A percentile compares a stretch with the other conserved stretches of the same genome.
Conservation (phyloP, 2,113 vertebrate species). For the Ranitomeya variabilis region DNA sequence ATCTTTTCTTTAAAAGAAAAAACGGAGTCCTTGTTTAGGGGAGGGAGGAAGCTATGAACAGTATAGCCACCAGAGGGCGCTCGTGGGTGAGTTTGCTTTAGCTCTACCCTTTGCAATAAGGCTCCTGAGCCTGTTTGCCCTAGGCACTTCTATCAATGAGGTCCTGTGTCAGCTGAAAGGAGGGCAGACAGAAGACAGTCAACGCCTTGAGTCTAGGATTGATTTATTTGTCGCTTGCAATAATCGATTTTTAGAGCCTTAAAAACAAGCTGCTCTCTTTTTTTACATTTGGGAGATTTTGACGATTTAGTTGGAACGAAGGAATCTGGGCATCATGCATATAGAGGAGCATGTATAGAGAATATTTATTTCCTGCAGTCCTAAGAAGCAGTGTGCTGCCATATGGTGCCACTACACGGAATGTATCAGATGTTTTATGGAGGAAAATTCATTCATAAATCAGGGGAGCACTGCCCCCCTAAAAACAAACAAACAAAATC, state of each 20-base stretch:
- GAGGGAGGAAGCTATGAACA: neutral
- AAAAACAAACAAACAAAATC: too few species aligned
- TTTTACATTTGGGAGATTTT: neutral
- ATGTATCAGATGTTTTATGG: neutral
- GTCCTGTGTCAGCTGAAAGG: neutral
- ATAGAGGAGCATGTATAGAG: neutral
- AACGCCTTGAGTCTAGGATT: conserved; percentile 1
- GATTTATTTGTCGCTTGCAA: neutral
- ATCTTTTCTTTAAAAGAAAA: neutral
- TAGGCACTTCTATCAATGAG: neutral
- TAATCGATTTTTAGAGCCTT: neutral
- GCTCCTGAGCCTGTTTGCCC: neutral
- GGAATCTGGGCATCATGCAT: neutral
- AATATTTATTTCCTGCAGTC: neutral
- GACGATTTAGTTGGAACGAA: neutral
- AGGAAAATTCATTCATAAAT: too few species aligned
- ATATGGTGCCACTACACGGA: neutral
- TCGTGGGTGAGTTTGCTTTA: neutral
- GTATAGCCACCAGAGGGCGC: conserved; percentile 24
- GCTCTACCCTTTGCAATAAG: neutral
- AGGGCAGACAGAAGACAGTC: conserved; percentile 2
- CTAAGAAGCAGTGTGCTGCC: neutral
- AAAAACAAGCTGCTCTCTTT: neutral
- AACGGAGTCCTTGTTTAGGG: neutral
- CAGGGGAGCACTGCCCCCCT: too few species aligned